Percentiles rank a stretch among this genome's conserved stretches.
Evolutionary conservation across 2,888 invertebrate species (phyloP).

Genomic region (Chloroclysta siterata): DNA sequence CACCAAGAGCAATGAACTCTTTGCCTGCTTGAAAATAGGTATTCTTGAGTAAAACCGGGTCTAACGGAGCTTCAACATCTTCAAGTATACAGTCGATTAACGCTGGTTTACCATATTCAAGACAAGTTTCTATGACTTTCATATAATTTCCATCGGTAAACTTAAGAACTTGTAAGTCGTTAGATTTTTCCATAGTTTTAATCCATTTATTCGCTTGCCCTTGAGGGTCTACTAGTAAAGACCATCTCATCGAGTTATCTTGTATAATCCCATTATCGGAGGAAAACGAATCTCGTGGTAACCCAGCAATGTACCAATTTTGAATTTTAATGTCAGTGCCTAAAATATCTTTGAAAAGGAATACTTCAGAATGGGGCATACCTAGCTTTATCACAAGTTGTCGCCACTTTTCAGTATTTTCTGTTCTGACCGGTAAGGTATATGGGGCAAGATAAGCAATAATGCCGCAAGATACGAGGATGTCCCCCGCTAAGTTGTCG

Average conservation of each 20-base stretch:
- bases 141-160: slow-evolving; percentile 91
- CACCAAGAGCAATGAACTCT: slow-evolving; percentile 91
- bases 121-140: slow-evolving; percentile 89
- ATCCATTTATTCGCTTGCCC: slow-evolving; percentile 95
- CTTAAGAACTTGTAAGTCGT: slow-evolving; percentile 89
- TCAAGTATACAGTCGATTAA: slow-evolving; percentile 91
- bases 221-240: slow-evolving; percentile 93
- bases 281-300: slow-evolving; percentile 93
- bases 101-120: slow-evolving; percentile 91
- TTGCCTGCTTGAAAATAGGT: slow-evolving; percentile 90
- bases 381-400: slow-evolving; percentile 86
- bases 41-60: slow-evolving; percentile 90
- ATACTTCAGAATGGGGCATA: slow-evolving; percentile 91
- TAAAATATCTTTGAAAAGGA: slow-evolving; percentile 89
- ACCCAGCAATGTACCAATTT: slow-evolving; percentile 92
- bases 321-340: slow-evolving; percentile 95
- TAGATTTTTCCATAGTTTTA: slow-evolving; percentile 91
- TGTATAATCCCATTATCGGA: slow-evolving; percentile 94
- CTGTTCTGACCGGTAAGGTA: slow-evolving; percentile 87
- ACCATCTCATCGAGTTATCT: slow-evolving; percentile 91
- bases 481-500: slow-evolving; percentile 94
- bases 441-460: slow-evolving; percentile 96
- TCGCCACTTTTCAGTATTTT: slow-evolving; percentile 89
- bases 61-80: slow-evolving; percentile 91
- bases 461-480: slow-evolving; percentile 93